These are phyloP conservation scores for Triplophysa dalaica DNA, from an alignment of 2,113 vertebrate species.

Conservation along the genomic window DNA sequence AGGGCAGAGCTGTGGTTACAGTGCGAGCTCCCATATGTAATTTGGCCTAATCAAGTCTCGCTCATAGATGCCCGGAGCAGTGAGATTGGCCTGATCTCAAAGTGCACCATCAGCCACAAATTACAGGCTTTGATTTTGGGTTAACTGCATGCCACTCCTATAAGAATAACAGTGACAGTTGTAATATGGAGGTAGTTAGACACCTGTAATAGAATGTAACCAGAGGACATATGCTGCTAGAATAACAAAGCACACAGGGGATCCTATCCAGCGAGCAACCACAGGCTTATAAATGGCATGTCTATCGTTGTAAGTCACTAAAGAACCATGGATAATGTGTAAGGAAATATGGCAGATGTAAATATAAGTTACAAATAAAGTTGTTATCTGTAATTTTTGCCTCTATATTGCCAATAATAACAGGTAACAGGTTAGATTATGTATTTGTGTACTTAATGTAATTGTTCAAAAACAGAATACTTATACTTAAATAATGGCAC, in stretches of 20 bases:
- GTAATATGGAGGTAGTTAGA: conserved; percentile 71
- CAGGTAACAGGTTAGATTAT: too few species aligned
- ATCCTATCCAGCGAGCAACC: conserved; percentile 12
- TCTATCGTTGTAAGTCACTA: not conserved
- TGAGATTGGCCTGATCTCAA: conserved; percentile 80
- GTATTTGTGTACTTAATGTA: too few species aligned
- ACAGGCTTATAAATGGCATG: not conserved
- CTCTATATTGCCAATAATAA: too few species aligned
- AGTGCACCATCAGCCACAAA: conserved; percentile 82
- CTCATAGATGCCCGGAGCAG: conserved; percentile 73
- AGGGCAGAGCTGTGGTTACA: conserved; percentile 71
- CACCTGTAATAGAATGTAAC: conserved; percentile 66
- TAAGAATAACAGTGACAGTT: conserved; percentile 75
- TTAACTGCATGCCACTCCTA: conserved; percentile 80
- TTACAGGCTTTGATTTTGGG: conserved; percentile 82
- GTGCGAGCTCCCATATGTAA: conserved; percentile 83
- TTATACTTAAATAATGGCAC: too few species aligned
- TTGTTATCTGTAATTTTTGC: too few species aligned
- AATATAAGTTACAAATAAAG: not conserved
- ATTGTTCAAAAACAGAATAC: too few species aligned
- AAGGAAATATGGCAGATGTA: not conserved
- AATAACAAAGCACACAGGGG: conserved; percentile 10
- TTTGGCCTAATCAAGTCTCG: conserved; percentile 83
- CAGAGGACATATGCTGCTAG: conserved; percentile 32
- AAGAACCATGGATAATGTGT: not conserved